A percentile compares a stretch with the other conserved stretches of the same genome.
These are phyloP conservation scores for Prunella fulvescens DNA, from an alignment of 2,113 vertebrate genomes.

Conservation along the genomic window DNA sequence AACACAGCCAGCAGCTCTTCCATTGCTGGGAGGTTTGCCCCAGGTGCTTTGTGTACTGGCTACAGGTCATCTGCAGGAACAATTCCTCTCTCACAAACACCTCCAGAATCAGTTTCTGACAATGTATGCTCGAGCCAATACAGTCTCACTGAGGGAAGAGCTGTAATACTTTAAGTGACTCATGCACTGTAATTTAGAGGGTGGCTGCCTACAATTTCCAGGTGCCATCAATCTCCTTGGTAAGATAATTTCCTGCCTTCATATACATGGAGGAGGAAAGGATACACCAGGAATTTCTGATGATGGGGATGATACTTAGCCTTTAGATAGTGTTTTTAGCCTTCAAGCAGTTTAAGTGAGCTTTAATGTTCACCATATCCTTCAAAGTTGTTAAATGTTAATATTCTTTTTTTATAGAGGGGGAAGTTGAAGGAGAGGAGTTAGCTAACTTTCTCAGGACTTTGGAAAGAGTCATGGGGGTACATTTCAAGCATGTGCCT, in stretches of 20 bases:
- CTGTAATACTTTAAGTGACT: conserved; percentile 10
- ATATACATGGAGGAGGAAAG: background rate
- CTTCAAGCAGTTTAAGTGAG: background rate
- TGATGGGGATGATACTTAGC: background rate
- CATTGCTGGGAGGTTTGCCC: fast-evolving
- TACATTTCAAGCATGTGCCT: background rate
- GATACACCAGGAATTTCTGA: conserved; percentile 3
- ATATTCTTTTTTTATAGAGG: background rate
- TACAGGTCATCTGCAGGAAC: background rate
- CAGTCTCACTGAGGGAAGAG: background rate
- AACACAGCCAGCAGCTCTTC: background rate
- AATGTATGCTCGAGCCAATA: background rate
- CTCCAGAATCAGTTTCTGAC: background rate
- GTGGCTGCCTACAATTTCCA: conserved; percentile 39
- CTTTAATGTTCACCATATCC: background rate
- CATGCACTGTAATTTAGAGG: conserved; percentile 25
- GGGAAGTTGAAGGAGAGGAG: background rate
- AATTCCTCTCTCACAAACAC: background rate
- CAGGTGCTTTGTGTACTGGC: background rate
- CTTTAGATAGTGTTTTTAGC: background rate
- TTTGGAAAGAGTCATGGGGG: background rate
- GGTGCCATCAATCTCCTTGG: conserved; percentile 9
- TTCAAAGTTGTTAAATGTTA: background rate
- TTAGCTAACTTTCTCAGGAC: background rate
- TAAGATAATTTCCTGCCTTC: conserved; percentile 48